phyloP scores from a whole-genome alignment of 1,140 invertebrate genomes.

The Homarus americanus region DNA sequence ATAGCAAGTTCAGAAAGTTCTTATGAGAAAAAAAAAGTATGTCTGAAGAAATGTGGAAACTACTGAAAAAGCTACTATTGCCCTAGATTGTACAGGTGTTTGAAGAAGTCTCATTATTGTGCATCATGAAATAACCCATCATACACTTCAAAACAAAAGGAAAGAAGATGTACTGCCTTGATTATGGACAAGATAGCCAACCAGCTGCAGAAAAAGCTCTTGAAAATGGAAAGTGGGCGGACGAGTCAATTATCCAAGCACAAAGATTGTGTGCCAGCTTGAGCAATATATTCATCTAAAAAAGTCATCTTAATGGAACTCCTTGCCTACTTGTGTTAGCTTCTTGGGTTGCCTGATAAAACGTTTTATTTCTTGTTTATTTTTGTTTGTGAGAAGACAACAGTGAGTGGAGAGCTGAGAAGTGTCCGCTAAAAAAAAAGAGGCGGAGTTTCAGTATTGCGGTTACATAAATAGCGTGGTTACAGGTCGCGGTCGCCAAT shows the following conservation, averaged over 20 bases:
- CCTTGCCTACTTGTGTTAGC: conserved; percentile 71
- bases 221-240: conserved; percentile 16
- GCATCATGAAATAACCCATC: background rate
- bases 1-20: conserved; percentile 7
- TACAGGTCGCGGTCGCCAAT: conserved; percentile 71
- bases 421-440: conserved; percentile 48
- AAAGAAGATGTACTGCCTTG: conserved; percentile 32
- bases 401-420: conserved; percentile 52
- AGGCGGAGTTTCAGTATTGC: conserved; percentile 44
- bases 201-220: conserved; percentile 50
- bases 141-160: background rate
- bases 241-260: background rate
- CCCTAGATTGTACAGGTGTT: background rate
- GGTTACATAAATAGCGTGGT: conserved; percentile 70
- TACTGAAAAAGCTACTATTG: background rate
- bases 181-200: conserved; percentile 42
- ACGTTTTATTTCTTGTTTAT: conserved; percentile 61
- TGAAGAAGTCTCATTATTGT: background rate
- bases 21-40: background rate
- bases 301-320: conserved; percentile 56
- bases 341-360: conserved; percentile 70
- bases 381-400: conserved; percentile 54
- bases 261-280: conserved; percentile 58
- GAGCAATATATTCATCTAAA: conserved; percentile 35
- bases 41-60: background rate